Evolutionary conservation across 1,140 invertebrate species (phyloP).

Genomic region (Lordiphosa mommai): DNA sequence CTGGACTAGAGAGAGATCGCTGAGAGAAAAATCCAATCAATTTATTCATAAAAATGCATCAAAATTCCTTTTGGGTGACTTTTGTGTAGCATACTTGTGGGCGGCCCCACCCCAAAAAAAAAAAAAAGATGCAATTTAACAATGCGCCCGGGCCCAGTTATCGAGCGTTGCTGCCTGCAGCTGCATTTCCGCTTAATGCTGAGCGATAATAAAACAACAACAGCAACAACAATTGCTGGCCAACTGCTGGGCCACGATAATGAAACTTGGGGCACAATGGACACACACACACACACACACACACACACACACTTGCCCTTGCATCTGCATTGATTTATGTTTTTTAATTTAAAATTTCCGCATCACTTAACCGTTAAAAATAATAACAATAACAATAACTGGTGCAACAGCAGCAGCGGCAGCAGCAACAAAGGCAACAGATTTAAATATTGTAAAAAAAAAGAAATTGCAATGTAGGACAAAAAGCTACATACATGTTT

Average conservation of each 20-base stretch:
- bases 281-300: constrained; percentile 13
- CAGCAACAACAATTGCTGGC: constrained; percentile 32
- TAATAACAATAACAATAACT: constrained; percentile 67
- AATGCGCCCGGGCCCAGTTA: constrained; percentile 34
- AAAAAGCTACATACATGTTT: constrained; percentile 65
- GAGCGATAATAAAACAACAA: constrained; percentile 73
- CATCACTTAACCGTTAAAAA: constrained; percentile 78
- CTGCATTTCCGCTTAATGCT: constrained; percentile 74
- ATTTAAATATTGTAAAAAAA: constrained; percentile 67
- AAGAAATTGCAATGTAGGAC: constrained; percentile 37
- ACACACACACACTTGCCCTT: background rate
- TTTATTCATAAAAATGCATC: constrained; percentile 1
- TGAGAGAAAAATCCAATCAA: too few species aligned
- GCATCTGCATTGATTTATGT: constrained; percentile 78
- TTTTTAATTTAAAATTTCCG: constrained; percentile 80
- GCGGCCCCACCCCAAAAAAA: too few species aligned
- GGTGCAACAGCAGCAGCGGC: constrained; percentile 34
- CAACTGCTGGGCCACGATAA: constrained; percentile 49
- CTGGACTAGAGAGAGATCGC: too few species aligned
- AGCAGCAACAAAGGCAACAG: constrained; percentile 44
- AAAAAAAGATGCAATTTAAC: constrained; percentile 33
- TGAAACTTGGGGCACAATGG: constrained; percentile 38
- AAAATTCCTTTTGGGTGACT: constrained; percentile 19
- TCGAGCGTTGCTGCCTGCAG: constrained; percentile 49
- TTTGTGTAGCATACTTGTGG: constrained; percentile 61